Percentiles rank a stretch among this genome's conserved stretches.
Evolutionary conservation across 2,113 vertebrate genomes (phyloP).

Genomic region (Serilophus lunatus): DNA sequence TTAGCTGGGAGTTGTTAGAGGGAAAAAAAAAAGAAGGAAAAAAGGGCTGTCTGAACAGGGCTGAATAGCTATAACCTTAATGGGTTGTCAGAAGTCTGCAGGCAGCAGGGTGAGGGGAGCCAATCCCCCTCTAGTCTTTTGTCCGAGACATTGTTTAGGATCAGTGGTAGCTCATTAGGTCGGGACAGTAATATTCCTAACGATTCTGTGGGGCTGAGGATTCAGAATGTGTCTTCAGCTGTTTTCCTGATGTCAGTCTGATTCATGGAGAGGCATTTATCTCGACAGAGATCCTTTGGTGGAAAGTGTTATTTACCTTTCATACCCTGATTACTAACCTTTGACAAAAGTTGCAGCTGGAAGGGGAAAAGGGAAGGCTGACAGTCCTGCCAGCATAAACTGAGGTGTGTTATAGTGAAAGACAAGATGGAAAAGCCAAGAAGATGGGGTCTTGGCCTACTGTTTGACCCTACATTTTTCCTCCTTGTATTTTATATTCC

Average conservation of each 20-base stretch:
- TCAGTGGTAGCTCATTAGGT: conserved; percentile 69
- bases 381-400: neutral
- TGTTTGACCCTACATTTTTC: neutral
- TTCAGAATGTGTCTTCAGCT: conserved; percentile 43
- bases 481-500: neutral
- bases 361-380: neutral
- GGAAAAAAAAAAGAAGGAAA: neutral
- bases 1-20: conserved; percentile 38
- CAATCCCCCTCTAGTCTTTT: conserved; percentile 58
- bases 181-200: conserved; percentile 62
- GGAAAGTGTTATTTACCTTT: neutral
- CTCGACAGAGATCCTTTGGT: neutral
- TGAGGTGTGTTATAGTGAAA: neutral
- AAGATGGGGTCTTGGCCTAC: neutral
- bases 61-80: conserved; percentile 67
- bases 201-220: conserved; percentile 9
- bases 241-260: neutral
- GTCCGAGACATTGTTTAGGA: conserved; percentile 58
- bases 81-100: conserved; percentile 65
- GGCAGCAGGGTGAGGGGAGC: conserved; percentile 53
- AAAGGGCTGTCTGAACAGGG: conserved; percentile 40
- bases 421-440: neutral
- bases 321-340: neutral
- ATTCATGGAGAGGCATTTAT: conserved; percentile 9
- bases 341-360: neutral